Evolutionary conservation across 2,888 invertebrate genomes (phyloP), one percentile per base, ranked within the genome.

Genomic region (Drosophila paramelanica): DNA sequence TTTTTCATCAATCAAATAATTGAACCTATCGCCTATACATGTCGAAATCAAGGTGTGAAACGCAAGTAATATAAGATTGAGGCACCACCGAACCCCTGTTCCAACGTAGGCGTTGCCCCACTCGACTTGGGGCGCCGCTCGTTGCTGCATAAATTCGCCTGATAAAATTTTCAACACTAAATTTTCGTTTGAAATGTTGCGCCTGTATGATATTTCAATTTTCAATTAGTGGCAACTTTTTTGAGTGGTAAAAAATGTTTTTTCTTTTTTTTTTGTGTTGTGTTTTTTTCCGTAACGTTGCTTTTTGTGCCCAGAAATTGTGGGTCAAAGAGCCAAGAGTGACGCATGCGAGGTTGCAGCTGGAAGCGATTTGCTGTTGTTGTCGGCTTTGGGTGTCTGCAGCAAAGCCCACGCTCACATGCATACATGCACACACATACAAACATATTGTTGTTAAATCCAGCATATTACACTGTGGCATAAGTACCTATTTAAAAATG

Each of bases 121-220:
- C 62, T 61, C 57, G 25, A 42, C 41, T 60, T 23, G 27, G 38
- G 27, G 45, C 52, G 49, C 61, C 59, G 45, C 66, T 53, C 47
- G 45, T 52, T 53, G 20, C 64, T 69, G 75, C 82, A 82, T 82
- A 78, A 82, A 82, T 80, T 71, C 65, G 78, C 27, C 61, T 70
- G 78, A 82, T 85, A 73, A 85, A 77, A 67, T 60, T 68, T 81
- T 83, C 83, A 83, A 67, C 71, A 68, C 60, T 66, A 79, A 67
- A 62, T 56, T 73, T 72, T 55, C 56, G 76, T 80, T 82, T 73
- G 70, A 83, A 84, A 77, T 74, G 58, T 70, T 72, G 78, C 80
- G 69, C 69, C 49, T 57, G 67, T 85, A 70, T 82, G 83, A 83
- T 86, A 86, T 86, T 83, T 83, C 86, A 83, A 83, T 86, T 86